phyloP scores from a whole-genome alignment of 2,797 vertebrate species.

The Nyctalus aviator region DNA sequence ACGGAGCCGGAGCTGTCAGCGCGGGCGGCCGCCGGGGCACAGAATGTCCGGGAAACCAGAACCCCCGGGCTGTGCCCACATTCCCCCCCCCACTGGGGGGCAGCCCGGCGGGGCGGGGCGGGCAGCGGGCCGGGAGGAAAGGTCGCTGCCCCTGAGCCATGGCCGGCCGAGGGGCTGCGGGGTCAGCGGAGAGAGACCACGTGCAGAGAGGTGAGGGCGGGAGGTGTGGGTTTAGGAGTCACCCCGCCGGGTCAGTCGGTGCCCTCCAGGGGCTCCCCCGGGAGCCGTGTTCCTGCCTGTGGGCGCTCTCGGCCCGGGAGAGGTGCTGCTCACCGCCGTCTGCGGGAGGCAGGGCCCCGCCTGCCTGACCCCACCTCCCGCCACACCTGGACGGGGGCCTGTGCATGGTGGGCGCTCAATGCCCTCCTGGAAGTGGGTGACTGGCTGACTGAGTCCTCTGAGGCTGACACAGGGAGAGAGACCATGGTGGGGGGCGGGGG shows the following conservation, averaged over 20 bases:
- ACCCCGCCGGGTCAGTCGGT: background rate
- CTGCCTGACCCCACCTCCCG: background rate
- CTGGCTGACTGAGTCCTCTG: background rate
- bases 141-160: background rate
- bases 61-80: background rate
- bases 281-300: background rate
- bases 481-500: accelerated
- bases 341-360: too few relatives aligned
- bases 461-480: background rate
- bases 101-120: too few relatives aligned
- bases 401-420: accelerated
- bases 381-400: background rate
- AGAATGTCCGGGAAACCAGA: background rate
- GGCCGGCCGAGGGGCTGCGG: background rate
- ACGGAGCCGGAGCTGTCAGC: background rate
- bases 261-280: accelerated
- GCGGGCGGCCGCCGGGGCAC: too few relatives aligned
- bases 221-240: background rate
- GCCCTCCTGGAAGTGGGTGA: accelerated
- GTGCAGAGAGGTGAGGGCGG: background rate
- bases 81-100: too few relatives aligned
- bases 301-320: accelerated
- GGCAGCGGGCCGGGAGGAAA: too few relatives aligned
- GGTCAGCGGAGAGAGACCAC: background rate
- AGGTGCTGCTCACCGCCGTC: accelerated